Evolutionary conservation across 1,140 invertebrate species (phyloP).

Genomic region (Paracyclopina nana): DNA sequence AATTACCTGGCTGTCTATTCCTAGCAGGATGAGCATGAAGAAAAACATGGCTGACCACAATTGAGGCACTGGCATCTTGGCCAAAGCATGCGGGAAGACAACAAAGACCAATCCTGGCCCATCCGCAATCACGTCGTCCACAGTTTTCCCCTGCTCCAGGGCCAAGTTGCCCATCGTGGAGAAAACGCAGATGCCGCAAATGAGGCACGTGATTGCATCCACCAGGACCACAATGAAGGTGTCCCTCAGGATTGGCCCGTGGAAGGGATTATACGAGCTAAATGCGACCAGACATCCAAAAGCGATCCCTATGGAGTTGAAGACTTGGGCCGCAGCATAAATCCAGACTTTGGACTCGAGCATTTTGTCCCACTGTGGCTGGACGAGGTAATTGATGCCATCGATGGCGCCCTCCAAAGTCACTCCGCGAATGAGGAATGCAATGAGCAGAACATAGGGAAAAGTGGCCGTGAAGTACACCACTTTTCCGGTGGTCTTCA

Average conservation of each 20-base stretch:
- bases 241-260: constrained; percentile 69
- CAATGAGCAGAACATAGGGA: constrained; percentile 57
- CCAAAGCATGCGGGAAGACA: constrained; percentile 67
- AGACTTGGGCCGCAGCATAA: constrained; percentile 73
- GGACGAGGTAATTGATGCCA: constrained; percentile 62
- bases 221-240: constrained; percentile 57
- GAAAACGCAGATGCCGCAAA: constrained; percentile 69
- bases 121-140: constrained; percentile 23
- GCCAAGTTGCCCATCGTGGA: constrained; percentile 69
- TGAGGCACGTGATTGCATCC: constrained; percentile 57
- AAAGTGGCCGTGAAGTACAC: constrained; percentile 50
- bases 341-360: constrained; percentile 70
- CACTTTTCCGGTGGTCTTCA: constrained; percentile 28
- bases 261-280: constrained; percentile 80
- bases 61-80: constrained; percentile 64
- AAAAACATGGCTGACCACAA: constrained; percentile 72
- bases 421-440: constrained; percentile 52
- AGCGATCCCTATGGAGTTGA: constrained; percentile 74
- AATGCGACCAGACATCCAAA: constrained; percentile 85
- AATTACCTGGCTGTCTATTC: constrained; percentile 69
- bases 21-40: constrained; percentile 68
- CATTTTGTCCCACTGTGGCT: constrained; percentile 64
- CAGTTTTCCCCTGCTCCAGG: constrained; percentile 35
- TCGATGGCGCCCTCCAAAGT: constrained; percentile 56
- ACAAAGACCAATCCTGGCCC: constrained; percentile 71